Evolutionary conservation across 92 coral and sea anemone species (phyloP).

Genomic region (Epizoanthus stellaris): DNA sequence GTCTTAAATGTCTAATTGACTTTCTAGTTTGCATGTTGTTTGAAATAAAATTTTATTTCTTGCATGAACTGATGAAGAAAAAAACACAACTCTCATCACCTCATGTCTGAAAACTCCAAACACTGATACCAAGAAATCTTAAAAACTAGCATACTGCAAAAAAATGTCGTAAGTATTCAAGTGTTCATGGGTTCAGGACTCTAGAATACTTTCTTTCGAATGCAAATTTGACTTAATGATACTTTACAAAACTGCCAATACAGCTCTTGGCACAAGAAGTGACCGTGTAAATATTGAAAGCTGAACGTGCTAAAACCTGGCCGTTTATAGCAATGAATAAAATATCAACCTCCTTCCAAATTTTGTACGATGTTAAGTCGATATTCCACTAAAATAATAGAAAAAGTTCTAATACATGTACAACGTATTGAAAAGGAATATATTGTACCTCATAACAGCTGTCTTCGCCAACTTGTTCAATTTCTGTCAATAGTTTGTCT

Average conservation of each 20-base stretch:
- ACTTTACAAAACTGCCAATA: not conserved
- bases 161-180: too few species aligned
- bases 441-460: slow-evolving; percentile 83
- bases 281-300: slow-evolving; percentile 31
- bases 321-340: slow-evolving; percentile 15
- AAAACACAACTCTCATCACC: too few species aligned
- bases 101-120: too few species aligned
- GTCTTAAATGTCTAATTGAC: not conserved
- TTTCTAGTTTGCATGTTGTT: not conserved
- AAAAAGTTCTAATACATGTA: not conserved
- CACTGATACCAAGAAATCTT: too few species aligned
- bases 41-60: too few species aligned
- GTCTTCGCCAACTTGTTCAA: slow-evolving; percentile 74
- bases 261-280: slow-evolving; percentile 5
- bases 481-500: slow-evolving; percentile 48
- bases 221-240: slow-evolving; percentile 26
- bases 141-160: too few species aligned
- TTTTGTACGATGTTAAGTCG: not conserved
- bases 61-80: too few species aligned
- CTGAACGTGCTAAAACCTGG: slow-evolving; percentile 35
- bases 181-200: too few species aligned
- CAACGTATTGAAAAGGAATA: not conserved
- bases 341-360: not conserved
- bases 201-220: not conserved
- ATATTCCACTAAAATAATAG: not conserved